Conservation (phyloP, 2,797 vertebrate species). For the Clarias laeviceps region DNA sequence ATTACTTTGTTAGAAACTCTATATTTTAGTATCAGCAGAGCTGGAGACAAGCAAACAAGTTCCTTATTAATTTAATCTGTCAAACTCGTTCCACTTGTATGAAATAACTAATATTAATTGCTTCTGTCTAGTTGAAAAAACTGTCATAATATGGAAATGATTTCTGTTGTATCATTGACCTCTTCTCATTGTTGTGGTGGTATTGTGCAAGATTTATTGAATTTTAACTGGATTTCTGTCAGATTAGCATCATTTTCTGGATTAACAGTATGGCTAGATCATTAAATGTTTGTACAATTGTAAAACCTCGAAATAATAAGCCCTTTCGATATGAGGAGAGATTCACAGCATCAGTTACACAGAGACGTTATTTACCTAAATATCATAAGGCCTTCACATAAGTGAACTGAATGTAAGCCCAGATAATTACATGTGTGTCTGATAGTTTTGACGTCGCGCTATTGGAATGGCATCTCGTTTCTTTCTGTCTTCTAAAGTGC, state of each 20-base stretch:
- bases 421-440: not conserved
- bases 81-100: not conserved
- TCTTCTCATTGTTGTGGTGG: conserved; percentile 10
- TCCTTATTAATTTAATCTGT: not conserved
- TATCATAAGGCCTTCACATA: not conserved
- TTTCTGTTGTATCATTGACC: conserved; percentile 1
- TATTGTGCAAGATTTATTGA: conserved; percentile 11
- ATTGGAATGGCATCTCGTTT: not conserved
- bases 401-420: not conserved
- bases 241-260: conserved; percentile 13
- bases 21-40: not conserved
- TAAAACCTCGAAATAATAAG: conserved; percentile 6
- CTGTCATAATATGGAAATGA: conserved; percentile 1
- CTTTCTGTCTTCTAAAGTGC: not conserved
- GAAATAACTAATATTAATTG: conserved; percentile 9
- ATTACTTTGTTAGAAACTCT: not conserved
- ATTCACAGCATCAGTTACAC: not conserved
- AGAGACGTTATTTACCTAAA: not conserved
- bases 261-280: not conserved
- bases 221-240: conserved; percentile 18
- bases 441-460: not conserved
- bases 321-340: not conserved
- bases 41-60: not conserved
- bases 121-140: conserved; percentile 1
- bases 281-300: conserved; percentile 1